Evolutionary conservation across 2,888 invertebrate species (phyloP).

Genomic region (Agrotis ipsilon): DNA sequence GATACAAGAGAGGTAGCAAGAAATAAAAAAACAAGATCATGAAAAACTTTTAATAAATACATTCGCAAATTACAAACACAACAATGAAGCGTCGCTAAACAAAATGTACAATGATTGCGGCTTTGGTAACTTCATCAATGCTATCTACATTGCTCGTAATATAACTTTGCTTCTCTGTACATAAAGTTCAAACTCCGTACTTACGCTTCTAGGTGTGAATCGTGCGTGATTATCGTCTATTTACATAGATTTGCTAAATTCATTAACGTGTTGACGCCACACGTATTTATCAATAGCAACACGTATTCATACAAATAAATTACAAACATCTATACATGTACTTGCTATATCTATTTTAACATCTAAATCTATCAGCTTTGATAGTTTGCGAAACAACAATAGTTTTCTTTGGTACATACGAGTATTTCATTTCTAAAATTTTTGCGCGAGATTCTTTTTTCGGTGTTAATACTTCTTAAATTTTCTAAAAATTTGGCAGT

Average conservation of each 20-base stretch:
- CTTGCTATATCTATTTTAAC: slow-evolving; percentile 58
- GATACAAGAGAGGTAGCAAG: slow-evolving; percentile 4
- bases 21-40: slow-evolving; percentile 68
- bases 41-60: slow-evolving; percentile 86
- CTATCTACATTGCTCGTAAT: slow-evolving; percentile 46
- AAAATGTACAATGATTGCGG: slow-evolving; percentile 66
- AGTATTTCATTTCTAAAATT: slow-evolving; percentile 42
- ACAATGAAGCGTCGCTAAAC: slow-evolving; percentile 77
- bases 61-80: slow-evolving; percentile 83
- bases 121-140: slow-evolving; percentile 62
- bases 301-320: slow-evolving; percentile 67
- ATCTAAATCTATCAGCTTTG: slow-evolving; percentile 57
- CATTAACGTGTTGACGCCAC: slow-evolving; percentile 70
- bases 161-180: slow-evolving; percentile 41
- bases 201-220: slow-evolving; percentile 59
- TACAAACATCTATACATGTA: slow-evolving; percentile 62
- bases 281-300: slow-evolving; percentile 64
- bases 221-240: slow-evolving; percentile 75
- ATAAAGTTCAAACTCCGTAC: slow-evolving; percentile 48
- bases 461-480: slow-evolving; percentile 8
- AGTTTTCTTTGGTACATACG: slow-evolving; percentile 57
- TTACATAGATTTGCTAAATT: slow-evolving; percentile 79
- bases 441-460: slow-evolving; percentile 15
- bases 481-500: slow-evolving; percentile 56
- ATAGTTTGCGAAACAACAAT: slow-evolving; percentile 53